Percentiles rank a stretch among this genome's conserved stretches.
These are phyloP conservation scores for Buceros bicornis DNA, from an alignment of 2,797 vertebrate genomes.

Conservation along the genomic window DNA sequence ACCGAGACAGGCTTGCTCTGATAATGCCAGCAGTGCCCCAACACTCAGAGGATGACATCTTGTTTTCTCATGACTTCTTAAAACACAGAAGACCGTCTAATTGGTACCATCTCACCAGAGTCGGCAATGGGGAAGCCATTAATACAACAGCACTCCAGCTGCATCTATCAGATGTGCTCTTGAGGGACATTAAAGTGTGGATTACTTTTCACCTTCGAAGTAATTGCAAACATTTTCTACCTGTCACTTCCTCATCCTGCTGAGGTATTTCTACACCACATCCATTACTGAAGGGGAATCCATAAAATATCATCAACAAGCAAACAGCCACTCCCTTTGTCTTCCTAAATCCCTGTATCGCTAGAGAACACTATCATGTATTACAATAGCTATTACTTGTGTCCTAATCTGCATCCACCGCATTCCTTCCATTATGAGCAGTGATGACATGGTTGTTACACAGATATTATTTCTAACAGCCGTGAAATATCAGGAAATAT, in stretches of 20 bases:
- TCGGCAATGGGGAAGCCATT: not conserved
- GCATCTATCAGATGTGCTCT: not conserved
- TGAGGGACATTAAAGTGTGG: not conserved
- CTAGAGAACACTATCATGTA: not conserved
- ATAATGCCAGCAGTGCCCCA: not conserved
- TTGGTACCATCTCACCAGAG: not conserved
- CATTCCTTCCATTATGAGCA: not conserved
- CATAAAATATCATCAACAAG: not conserved
- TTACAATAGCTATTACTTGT: not conserved
- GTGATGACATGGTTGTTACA: not conserved
- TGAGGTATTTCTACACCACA: not conserved
- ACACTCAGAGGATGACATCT: not conserved
- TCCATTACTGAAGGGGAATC: not conserved
- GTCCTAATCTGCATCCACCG: not conserved
- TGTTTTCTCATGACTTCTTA: conserved; percentile 23
- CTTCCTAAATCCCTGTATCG: conserved; percentile 27
- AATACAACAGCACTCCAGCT: not conserved
- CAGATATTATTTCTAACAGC: not conserved
- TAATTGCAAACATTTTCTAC: not conserved
- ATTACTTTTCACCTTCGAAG: conserved; percentile 23
- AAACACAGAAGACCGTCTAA: not conserved
- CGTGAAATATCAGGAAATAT: not conserved
- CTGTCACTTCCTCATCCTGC: not conserved
- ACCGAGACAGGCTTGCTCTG: not conserved
- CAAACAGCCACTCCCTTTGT: not conserved